Base-by-base conservation (phyloP, 2,888 invertebrate genomes). In the Geophilus truncorum region DNA sequence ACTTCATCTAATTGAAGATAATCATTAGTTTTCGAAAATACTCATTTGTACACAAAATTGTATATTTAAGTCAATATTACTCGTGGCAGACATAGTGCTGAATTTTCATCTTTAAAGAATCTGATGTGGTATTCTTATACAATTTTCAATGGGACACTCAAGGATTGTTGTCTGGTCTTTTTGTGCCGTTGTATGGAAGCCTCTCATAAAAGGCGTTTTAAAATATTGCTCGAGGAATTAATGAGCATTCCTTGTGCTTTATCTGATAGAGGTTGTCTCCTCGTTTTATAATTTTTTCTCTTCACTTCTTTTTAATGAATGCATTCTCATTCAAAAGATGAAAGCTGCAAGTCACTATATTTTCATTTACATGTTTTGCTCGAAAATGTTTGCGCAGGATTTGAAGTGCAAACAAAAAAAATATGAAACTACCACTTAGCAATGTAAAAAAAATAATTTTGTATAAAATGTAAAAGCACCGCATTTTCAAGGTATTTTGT, bases 201-300 rank as follows among this genome's bases (percentile, higher is more conserved):
- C 10, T 70, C 12, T 15, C 25, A 70, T 70, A 70, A n/a, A 70
- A 70, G 70, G 70, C 70, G 25, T 28, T 70, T 70, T 70, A 28
- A 70, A 70, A 70, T 70, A 70, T 28, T 25, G 70, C 70, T 70
- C 15, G n/a, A 25, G 25, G 25, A 70, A 70, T 70, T 70, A 70
- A 70, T 70, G 70, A 70, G 70, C 70, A 70, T 70, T 70, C 70
- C 70, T 70, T 25, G 70, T 25, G 70, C 70, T 70, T 62, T 62
- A 62, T 62, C 62, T 25, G 62, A 10, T 62, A 62, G 25, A 25
- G 25, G 62, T 62, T 62, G 21, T 62, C 25, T 23, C 4, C 3
- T 9, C 1, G 1, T 23, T 57, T 6, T 57, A 21, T 21, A 25
- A 2, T 70, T 28, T 28, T 70, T 28, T 28, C 10, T 70, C n/a